phyloP scores from a whole-genome alignment of 2,888 invertebrate species.

The Xestia rhomboidea region DNA sequence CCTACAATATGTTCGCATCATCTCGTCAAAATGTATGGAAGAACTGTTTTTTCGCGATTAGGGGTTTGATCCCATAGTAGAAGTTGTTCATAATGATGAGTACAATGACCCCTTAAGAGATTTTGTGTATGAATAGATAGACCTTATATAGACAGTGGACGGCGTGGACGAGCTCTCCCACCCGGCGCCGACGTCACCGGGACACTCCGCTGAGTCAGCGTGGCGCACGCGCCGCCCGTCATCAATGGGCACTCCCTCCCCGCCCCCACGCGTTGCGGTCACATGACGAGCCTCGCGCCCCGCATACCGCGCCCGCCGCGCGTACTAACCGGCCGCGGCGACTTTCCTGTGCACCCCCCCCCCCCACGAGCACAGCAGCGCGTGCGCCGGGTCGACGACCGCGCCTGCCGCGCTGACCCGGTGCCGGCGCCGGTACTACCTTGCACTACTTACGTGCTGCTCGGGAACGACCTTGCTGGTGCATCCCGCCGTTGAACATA shows the following conservation, averaged over 20 bases:
- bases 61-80: too few relatives aligned
- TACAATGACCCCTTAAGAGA: too few relatives aligned
- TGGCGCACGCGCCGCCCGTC: conserved; percentile 64
- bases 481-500: background rate
- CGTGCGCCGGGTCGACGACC: conserved; percentile 60
- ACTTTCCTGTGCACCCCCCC: conserved; percentile 59
- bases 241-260: conserved; percentile 67
- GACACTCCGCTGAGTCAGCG: conserved; percentile 52
- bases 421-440: conserved; percentile 20
- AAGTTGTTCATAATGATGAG: too few relatives aligned
- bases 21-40: too few relatives aligned
- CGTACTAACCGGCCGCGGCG: conserved; percentile 28
- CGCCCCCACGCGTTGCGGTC: conserved; percentile 67
- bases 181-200: conserved; percentile 39
- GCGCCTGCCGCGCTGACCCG: conserved; percentile 27
- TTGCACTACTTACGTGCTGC: conserved; percentile 35
- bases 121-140: too few relatives aligned
- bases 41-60: too few relatives aligned
- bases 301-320: conserved; percentile 42
- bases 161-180: background rate
- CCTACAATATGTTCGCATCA: too few relatives aligned
- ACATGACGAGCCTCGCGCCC: conserved; percentile 71
- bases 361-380: conserved; percentile 35
- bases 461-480: conserved; percentile 54
- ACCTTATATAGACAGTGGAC: background rate